Evolutionary conservation across 2,888 invertebrate species (phyloP).

Genomic region (Ornithoptera alexandrae): DNA sequence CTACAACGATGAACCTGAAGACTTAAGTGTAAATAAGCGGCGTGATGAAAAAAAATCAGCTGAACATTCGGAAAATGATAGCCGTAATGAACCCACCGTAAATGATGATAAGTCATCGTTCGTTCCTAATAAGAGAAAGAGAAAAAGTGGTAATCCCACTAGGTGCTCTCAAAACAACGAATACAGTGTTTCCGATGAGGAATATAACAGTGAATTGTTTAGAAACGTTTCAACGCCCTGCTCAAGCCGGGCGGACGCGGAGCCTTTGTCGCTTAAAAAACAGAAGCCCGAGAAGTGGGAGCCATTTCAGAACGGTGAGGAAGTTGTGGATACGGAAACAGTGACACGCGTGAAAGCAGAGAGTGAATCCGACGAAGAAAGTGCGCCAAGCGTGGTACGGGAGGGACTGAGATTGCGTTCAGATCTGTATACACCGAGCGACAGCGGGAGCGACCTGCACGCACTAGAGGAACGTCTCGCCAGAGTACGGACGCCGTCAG

Average conservation of each 20-base stretch:
- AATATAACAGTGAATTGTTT: slow-evolving; percentile 69
- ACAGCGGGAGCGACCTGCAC: slow-evolving; percentile 75
- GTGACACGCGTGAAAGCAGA: slow-evolving; percentile 71
- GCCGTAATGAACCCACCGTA: slow-evolving; percentile 58
- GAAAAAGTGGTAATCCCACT: slow-evolving; percentile 91
- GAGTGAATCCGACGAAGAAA: slow-evolving; percentile 75
- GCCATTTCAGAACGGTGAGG: slow-evolving; percentile 72
- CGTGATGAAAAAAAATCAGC: slow-evolving; percentile 79
- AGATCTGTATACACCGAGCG: slow-evolving; percentile 74
- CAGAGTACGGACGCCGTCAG: slow-evolving; percentile 74
- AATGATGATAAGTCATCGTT: slow-evolving; percentile 70
- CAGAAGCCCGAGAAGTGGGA: slow-evolving; percentile 69
- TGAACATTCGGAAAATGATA: slow-evolving; percentile 51
- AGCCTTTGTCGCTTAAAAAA: slow-evolving; percentile 73
- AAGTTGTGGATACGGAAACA: slow-evolving; percentile 68
- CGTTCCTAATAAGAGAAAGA: slow-evolving; percentile 85
- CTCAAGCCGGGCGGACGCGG: slow-evolving; percentile 65
- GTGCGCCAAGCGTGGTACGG: slow-evolving; percentile 72
- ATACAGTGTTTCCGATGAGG: slow-evolving; percentile 73
- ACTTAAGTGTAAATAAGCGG: slow-evolving; percentile 84
- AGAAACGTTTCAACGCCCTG: slow-evolving; percentile 67
- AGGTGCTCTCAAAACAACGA: slow-evolving; percentile 82
- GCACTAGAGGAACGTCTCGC: slow-evolving; percentile 74
- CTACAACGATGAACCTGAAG: slow-evolving; percentile 82
- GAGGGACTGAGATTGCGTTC: slow-evolving; percentile 72